A percentile compares a stretch with the other conserved stretches of the same genome.
Evolutionary conservation across 1,140 invertebrate genomes (phyloP).

Genomic region (Hydropsyche tenuis): DNA sequence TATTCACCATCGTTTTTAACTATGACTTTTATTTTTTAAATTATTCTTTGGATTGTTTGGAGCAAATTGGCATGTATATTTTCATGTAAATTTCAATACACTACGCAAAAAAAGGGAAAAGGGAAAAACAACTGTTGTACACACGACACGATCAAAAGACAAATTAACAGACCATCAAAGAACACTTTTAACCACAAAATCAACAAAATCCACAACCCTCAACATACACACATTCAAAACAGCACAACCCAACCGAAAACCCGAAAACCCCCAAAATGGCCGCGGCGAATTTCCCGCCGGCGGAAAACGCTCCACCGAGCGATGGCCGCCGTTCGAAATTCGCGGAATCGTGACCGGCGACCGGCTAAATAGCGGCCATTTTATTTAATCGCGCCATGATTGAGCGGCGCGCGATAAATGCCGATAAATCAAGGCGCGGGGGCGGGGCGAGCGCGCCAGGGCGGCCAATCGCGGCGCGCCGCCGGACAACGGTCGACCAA

Average conservation of each 20-base stretch:
- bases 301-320: not conserved
- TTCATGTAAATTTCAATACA: no score
- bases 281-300: not conserved
- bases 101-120: no score
- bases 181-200: no score
- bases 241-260: not conserved
- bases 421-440: constrained; percentile 45
- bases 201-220: not conserved
- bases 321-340: not conserved
- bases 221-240: no score
- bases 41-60: no score
- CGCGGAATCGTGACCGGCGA: constrained; percentile 18
- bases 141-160: no score
- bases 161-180: no score
- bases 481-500: not conserved
- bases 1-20: no score
- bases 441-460: not conserved
- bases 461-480: not conserved
- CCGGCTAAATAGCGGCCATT: constrained; percentile 38
- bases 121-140: no score
- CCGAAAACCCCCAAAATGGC: not conserved
- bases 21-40: no score
- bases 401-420: constrained; percentile 44
- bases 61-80: no score
- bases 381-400: constrained; percentile 39